These are phyloP conservation scores for Stylophora pistillata DNA, from an alignment of 64 coral and sea anemone genomes.

Conservation along the genomic window DNA sequence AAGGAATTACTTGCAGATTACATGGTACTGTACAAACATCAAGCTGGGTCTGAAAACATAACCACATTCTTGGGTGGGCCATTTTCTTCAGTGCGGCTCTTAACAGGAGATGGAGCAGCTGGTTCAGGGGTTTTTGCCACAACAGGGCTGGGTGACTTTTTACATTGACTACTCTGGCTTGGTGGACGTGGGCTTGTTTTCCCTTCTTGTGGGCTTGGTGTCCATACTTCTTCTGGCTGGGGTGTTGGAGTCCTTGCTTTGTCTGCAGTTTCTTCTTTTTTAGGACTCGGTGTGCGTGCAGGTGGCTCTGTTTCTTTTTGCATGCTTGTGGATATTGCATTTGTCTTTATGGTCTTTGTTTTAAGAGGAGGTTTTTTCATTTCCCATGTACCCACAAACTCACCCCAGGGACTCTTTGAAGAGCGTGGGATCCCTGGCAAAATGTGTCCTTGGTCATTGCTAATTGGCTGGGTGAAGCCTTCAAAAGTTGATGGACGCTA, in stretches of 20 bases:
- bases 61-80: background rate
- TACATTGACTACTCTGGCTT: slow-evolving; percentile 47
- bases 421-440: slow-evolving; percentile 81
- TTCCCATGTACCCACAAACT: slow-evolving; percentile 95
- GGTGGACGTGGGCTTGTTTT: slow-evolving; percentile 42
- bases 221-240: slow-evolving; percentile 43
- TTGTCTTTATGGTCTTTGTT: slow-evolving; percentile 86
- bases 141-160: slow-evolving; percentile 51
- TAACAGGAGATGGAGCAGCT: slow-evolving; percentile 10
- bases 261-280: background rate
- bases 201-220: slow-evolving; percentile 55
- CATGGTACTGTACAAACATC: background rate
- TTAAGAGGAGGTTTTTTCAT: slow-evolving; percentile 67
- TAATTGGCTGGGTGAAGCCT: slow-evolving; percentile 87
- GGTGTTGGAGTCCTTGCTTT: slow-evolving; percentile 40
- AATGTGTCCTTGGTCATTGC: slow-evolving; percentile 89
- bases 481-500: slow-evolving; percentile 92
- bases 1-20: background rate
- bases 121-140: slow-evolving; percentile 34
- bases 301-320: background rate
- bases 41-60: background rate
- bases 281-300: background rate
- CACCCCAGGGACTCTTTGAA: slow-evolving; percentile 83
- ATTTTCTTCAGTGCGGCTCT: background rate
- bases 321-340: slow-evolving; percentile 18